Evolutionary conservation across 2,888 invertebrate species (phyloP), one percentile per base, ranked within the genome.

Genomic region (Cosmorhoe ocellata): DNA sequence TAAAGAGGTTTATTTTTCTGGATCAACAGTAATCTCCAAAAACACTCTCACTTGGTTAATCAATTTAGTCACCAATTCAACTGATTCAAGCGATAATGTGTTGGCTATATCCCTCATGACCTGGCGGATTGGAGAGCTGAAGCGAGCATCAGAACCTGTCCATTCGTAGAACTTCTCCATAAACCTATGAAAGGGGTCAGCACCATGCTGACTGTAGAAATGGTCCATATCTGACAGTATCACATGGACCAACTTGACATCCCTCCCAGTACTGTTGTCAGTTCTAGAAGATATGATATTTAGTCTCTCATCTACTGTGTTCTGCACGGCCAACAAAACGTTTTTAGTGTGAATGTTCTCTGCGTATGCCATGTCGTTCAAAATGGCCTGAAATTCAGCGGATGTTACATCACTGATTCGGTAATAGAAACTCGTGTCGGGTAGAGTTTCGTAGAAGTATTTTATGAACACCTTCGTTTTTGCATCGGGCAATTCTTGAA

Each of bases 221-320:
- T 79, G 72, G 54, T 87, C 86, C 66, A 87, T 61, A 52, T 87
- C 85, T 3, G 85, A 84, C 4, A 87, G 52, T 50, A 86, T 83
- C 0, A 64, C 64, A 33, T 81, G 67, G 0, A 82, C 58, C 30
- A 87, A 50, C 22, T 74, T 62, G 1, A 75, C 65, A 7, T 86
- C 84, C 26, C 67, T 67, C 0, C 71, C 72, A 10, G 65, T 59
- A 2, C 50, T 41, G 1, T 50, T 33, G 7, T 66, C 59, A 13
- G 37, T 54, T 13, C 69, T 58, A 0, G 36, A 51, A 18, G 59
- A 34, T 6, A 73, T 30, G 5, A 60, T 47, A 11, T 64, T 57
- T 1, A 79, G n/a, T 59, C 81, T 72, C 0, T 59, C 58, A 45
- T 72, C 61, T 3, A 82, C 70, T 5, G 71, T 61, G 36, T 69